phyloP scores from a whole-genome alignment of 2,888 invertebrate genomes.

The Nezara viridula region DNA sequence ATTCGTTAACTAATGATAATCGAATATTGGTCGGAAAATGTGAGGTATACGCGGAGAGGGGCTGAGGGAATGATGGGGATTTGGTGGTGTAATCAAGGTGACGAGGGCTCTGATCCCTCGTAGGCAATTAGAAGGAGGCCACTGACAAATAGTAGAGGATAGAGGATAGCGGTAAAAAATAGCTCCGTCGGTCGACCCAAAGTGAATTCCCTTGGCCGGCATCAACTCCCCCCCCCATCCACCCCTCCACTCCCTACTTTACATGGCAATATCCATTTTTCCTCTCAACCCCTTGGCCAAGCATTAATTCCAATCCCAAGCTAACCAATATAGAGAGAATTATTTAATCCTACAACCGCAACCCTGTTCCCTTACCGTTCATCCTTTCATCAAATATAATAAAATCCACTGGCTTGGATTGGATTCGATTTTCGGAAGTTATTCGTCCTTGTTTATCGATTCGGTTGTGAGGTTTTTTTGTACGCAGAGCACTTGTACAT shows the following conservation, averaged over 20 bases:
- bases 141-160: constrained; percentile 26
- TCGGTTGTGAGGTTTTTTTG: neutral
- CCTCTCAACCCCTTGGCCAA: neutral
- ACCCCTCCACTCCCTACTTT: neutral
- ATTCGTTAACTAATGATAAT: neutral
- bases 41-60: neutral
- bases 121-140: neutral
- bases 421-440: neutral
- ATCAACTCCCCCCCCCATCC: neutral
- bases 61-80: neutral
- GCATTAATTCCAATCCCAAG: neutral
- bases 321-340: constrained; percentile 41
- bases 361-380: neutral
- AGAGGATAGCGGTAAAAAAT: neutral
- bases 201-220: constrained; percentile 43
- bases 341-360: constrained; percentile 40
- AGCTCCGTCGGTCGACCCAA: neutral
- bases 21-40: neutral
- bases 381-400: constrained; percentile 12
- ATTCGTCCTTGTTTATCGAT: neutral
- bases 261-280: constrained; percentile 48
- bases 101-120: neutral
- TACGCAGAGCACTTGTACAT: neutral
- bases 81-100: constrained; percentile 12
- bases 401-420: neutral